Evolutionary conservation across 2,113 vertebrate species (phyloP).

Genomic region (Cisticola juncidis): DNA sequence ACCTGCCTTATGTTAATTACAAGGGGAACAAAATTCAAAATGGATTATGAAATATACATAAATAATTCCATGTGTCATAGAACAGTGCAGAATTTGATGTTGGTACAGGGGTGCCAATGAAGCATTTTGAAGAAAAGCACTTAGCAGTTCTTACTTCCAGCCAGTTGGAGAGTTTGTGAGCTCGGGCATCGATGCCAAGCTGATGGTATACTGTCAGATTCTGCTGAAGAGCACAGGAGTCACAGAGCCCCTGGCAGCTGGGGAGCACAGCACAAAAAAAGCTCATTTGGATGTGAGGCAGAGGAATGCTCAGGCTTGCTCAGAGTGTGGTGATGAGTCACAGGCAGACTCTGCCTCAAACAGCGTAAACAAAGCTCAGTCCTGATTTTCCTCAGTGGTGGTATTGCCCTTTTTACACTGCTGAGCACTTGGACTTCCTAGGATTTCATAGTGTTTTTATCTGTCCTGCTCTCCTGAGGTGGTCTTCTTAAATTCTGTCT

Average conservation of each 20-base stretch:
- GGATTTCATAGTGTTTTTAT: background rate
- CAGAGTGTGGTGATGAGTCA: background rate
- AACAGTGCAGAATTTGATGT: background rate
- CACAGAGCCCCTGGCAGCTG: background rate
- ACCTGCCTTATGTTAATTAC: background rate
- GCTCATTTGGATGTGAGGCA: background rate
- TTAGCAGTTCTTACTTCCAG: background rate
- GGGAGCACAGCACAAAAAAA: background rate
- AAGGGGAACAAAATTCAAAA: background rate
- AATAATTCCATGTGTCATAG: background rate
- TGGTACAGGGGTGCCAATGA: background rate
- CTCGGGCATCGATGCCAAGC: background rate
- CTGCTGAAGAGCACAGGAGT: background rate
- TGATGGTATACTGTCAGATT: fast-evolving
- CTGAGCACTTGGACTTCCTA: background rate
- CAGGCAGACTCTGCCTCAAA: background rate
- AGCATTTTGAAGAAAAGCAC: background rate
- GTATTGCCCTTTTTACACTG: background rate
- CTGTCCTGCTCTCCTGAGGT: background rate
- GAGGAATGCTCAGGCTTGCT: background rate
- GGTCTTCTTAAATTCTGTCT: background rate
- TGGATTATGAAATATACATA: background rate
- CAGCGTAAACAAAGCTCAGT: background rate
- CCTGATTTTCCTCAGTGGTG: background rate
- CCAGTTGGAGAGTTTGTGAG: background rate